Conservation (phyloP, 2,113 vertebrate genomes). For the Rhinopomastus cyanomelas region DNA sequence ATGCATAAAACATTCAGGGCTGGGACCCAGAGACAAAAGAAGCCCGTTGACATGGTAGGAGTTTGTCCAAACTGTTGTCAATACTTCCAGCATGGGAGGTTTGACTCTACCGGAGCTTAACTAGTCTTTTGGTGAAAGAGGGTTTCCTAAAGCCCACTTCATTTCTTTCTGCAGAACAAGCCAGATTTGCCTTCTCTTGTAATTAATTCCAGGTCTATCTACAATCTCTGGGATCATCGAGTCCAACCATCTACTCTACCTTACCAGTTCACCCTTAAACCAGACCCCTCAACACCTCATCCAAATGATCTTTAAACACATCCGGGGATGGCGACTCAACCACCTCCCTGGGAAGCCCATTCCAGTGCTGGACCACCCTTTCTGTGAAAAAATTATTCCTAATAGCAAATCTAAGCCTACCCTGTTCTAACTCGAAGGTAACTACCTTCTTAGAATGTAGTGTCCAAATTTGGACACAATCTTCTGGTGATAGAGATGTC, state of each 20-base stretch:
- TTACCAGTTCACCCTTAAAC: too few relatives aligned
- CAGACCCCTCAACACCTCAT: too few relatives aligned
- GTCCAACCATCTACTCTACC: too few relatives aligned
- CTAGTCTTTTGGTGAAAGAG: background rate
- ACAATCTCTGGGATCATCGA: too few relatives aligned
- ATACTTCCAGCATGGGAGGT: background rate
- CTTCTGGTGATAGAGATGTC: background rate
- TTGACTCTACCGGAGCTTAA: background rate
- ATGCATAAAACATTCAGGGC: background rate
- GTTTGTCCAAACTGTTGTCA: background rate
- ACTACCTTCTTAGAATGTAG: background rate
- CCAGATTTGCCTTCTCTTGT: background rate
- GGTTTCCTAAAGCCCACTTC: background rate
- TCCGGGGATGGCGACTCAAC: too few relatives aligned
- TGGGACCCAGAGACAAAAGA: background rate
- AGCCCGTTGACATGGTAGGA: background rate
- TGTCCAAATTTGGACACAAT: background rate
- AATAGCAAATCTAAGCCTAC: too few relatives aligned
- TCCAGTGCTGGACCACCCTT: too few relatives aligned
- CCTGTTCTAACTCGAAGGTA: too few relatives aligned
- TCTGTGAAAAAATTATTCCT: too few relatives aligned
- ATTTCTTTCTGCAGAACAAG: background rate
- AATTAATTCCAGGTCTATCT: background rate
- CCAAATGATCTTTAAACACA: too few relatives aligned
- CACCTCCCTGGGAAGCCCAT: too few relatives aligned